A percentile compares a stretch with the other conserved stretches of the same genome.
These are phyloP conservation scores for Allygus modestus DNA, from an alignment of 2,888 invertebrate species.

Conservation along the genomic window DNA sequence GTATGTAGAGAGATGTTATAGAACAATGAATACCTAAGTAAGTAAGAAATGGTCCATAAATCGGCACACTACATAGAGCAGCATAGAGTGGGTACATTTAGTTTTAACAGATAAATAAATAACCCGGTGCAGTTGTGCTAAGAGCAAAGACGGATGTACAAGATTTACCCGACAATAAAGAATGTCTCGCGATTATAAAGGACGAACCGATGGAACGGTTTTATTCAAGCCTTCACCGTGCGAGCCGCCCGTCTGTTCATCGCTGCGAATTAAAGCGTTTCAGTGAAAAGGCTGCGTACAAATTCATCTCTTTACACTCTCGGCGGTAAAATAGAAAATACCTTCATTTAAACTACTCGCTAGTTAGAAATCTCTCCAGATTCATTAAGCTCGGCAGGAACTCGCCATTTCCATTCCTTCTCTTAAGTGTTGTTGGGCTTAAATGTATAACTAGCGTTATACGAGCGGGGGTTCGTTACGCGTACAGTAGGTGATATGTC, in stretches of 20 bases:
- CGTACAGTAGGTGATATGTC: too few relatives aligned
- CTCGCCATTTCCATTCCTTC: background rate
- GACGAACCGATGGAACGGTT: slow-evolving; percentile 13
- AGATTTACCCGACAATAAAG: background rate
- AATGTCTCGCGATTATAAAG: background rate
- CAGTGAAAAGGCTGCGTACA: slow-evolving; percentile 43
- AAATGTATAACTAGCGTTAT: slow-evolving; percentile 7
- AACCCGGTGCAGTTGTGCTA: background rate
- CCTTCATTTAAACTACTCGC: slow-evolving; percentile 49
- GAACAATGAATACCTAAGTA: too few relatives aligned
- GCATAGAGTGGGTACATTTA: background rate
- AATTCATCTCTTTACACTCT: slow-evolving; percentile 39
- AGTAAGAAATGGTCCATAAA: too few relatives aligned
- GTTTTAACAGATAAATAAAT: background rate
- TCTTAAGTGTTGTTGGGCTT: background rate
- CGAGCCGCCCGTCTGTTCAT: background rate
- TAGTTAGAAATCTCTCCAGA: slow-evolving; percentile 32
- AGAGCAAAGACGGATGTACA: background rate
- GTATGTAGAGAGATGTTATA: too few relatives aligned
- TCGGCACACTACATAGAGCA: background rate
- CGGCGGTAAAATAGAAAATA: slow-evolving; percentile 24
- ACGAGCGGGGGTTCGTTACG: too few relatives aligned
- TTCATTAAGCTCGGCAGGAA: slow-evolving; percentile 1
- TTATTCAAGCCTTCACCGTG: background rate
- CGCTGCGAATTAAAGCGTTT: slow-evolving; percentile 2